Base-by-base conservation (phyloP, 2,888 invertebrate species). In the Andrena minutula region DNA sequence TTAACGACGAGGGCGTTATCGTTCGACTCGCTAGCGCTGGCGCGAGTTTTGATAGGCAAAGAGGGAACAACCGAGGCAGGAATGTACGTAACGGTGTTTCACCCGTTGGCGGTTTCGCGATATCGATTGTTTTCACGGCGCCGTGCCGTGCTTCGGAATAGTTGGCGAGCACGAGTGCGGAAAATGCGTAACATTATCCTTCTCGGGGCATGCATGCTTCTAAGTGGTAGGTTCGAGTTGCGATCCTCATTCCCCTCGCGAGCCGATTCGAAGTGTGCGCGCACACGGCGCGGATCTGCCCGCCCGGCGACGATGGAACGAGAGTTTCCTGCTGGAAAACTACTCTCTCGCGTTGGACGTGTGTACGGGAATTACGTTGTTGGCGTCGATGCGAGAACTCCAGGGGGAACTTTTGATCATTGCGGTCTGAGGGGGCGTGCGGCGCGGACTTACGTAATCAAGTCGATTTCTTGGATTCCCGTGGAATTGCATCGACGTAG, bases 151-250 rank as follows among this genome's bases (percentile, higher is more conserved):
- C 69, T 72, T 69, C 61, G 73, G 64, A 76, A 77, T 84, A 79
- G 81, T 85, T 81, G 58, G 70, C 81, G 80, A 75, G 81, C 84
- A 75, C 61, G 78, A 78, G 78, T 75, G 74, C 78, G 81, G 84
- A 84, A 85, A 84, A 84, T 79, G 85, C 85, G 85, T 85, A 82
- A 84, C 81, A 85, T 85, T 85, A 84, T 84, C 81, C 84, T 75
- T 58, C 61, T 49, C 80, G 75, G 51, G 51, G 75, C 72, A 76
- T 69, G 75, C 75, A 66, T 35, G 84, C 60, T 66, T 60, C 65
- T 75, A 75, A 83, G 73, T 78, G 83, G 83, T 74, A 74, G 84
- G 63, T 83, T 73, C 75, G 79, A 72, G 73, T 75, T 72, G 74
- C 79, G 56, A 80, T 81, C 64, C 68, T 64, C 47, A 16, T 61